phyloP scores from a whole-genome alignment of 2,113 vertebrate species.

The Engraulis encrasicolus region DNA sequence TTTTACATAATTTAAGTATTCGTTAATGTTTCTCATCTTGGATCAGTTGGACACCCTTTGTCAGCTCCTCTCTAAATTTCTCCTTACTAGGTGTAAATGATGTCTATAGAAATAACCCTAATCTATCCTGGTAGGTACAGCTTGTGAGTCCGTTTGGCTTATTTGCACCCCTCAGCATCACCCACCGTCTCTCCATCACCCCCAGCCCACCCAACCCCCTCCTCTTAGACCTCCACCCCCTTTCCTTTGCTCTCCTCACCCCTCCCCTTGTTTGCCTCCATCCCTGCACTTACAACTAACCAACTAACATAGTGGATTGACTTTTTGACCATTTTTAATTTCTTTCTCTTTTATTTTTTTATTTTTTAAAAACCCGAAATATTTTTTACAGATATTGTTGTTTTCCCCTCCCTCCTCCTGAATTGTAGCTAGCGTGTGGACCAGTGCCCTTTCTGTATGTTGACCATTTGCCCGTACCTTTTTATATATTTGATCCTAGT shows the following conservation, averaged over 20 bases:
- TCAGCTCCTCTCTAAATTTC: slow-evolving; percentile 79
- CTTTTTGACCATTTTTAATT: slow-evolving; percentile 36
- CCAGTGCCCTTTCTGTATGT: slow-evolving; percentile 72
- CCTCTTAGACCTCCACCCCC: slow-evolving; percentile 9
- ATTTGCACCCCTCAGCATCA: slow-evolving; percentile 44
- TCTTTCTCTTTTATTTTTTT: slow-evolving; percentile 21
- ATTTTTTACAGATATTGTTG: not conserved
- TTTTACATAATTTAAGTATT: slow-evolving; percentile 35
- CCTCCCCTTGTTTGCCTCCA: slow-evolving; percentile 35
- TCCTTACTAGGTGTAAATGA: slow-evolving; percentile 85
- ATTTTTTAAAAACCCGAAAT: no score
- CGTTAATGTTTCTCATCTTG: slow-evolving; percentile 66
- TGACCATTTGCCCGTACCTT: slow-evolving; percentile 57
- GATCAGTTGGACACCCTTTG: slow-evolving; percentile 72
- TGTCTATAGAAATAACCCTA: slow-evolving; percentile 82
- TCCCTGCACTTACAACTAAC: slow-evolving; percentile 60
- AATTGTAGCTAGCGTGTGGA: slow-evolving; percentile 34
- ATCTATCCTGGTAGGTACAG: slow-evolving; percentile 79
- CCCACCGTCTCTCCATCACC: no score
- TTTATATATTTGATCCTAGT: slow-evolving; percentile 17
- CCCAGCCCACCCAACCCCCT: not conserved
- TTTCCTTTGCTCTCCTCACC: slow-evolving; percentile 31
- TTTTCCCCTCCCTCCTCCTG: slow-evolving; percentile 2
- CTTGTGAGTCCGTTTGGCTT: slow-evolving; percentile 70
- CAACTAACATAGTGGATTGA: slow-evolving; percentile 47